These are phyloP conservation scores for Polylopha cassiicola DNA, from an alignment of 2,888 invertebrate genomes.

Conservation along the genomic window DNA sequence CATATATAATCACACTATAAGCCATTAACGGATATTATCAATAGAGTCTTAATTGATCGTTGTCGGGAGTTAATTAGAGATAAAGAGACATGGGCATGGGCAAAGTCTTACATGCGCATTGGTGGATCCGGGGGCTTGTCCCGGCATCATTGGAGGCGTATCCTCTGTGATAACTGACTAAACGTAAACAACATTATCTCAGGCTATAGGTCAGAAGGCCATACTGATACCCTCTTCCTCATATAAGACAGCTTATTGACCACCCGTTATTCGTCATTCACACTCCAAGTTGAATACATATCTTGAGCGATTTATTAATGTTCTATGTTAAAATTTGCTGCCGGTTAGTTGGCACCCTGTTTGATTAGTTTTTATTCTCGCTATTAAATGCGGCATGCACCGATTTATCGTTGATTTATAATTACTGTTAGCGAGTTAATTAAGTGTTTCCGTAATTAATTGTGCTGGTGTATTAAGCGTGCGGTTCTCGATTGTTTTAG, in stretches of 20 bases:
- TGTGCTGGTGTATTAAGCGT: conserved; percentile 21
- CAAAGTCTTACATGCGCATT: conserved; percentile 17
- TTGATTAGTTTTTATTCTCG: conserved; percentile 4
- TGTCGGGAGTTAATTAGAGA: conserved; percentile 8
- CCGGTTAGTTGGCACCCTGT: conserved; percentile 44
- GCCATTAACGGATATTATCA: conserved; percentile 2
- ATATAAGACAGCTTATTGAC: too few species aligned
- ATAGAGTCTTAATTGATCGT: background rate
- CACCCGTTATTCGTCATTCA: conserved; percentile 48
- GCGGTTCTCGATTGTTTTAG: conserved; percentile 49
- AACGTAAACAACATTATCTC: conserved; percentile 17
- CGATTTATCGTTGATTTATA: conserved; percentile 6
- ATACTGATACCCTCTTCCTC: too few species aligned
- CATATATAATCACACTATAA: too few species aligned
- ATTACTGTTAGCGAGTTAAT: conserved; percentile 27
- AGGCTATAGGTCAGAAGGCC: too few species aligned
- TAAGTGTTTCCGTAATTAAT: conserved; percentile 32
- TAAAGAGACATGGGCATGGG: conserved; percentile 3
- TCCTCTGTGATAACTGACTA: conserved; percentile 14
- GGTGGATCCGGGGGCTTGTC: conserved; percentile 52
- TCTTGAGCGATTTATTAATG: conserved; percentile 30
- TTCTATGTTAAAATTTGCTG: conserved; percentile 36
- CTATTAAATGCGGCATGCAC: conserved; percentile 5
- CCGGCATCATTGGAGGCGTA: conserved; percentile 25
- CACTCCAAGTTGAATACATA: conserved; percentile 35